phyloP scores from a whole-genome alignment of 2,113 vertebrate genomes.

The Cavia porcellus region DNA sequence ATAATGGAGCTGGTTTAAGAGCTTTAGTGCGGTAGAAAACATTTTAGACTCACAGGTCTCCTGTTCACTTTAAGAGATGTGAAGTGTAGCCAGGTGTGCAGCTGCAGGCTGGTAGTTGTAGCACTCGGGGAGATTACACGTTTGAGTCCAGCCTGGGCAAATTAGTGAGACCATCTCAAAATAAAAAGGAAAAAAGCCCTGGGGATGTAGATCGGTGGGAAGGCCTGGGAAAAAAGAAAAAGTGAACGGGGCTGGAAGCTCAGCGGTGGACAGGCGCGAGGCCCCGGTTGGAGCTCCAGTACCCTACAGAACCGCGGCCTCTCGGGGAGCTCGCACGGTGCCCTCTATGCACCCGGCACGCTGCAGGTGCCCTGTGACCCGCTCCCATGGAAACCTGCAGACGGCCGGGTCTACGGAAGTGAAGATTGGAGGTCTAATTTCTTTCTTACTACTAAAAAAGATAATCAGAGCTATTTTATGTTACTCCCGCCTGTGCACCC shows the following conservation, averaged over 20 bases:
- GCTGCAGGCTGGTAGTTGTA: neutral
- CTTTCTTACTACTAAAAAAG: neutral
- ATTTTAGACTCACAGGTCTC: neutral
- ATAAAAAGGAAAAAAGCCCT: neutral
- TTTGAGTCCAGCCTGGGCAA: neutral
- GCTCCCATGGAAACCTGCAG: neutral
- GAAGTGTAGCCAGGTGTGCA: neutral
- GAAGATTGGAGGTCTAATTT: neutral
- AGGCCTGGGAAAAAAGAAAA: neutral
- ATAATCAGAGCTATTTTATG: neutral
- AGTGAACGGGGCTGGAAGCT: neutral
- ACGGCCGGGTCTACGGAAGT: neutral
- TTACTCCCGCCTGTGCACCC: neutral
- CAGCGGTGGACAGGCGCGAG: neutral
- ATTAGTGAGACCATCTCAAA: neutral
- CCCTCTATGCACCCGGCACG: neutral
- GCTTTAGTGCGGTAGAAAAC: neutral
- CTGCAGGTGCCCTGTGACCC: neutral
- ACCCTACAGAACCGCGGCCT: neutral
- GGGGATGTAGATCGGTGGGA: neutral
- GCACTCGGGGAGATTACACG: neutral
- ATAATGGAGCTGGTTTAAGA: neutral
- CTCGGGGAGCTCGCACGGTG: neutral
- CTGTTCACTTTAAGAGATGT: neutral
- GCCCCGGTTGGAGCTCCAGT: neutral